These are phyloP conservation scores for Pycnonotus jocosus DNA, from an alignment of 2,113 vertebrate species.

Conservation along the genomic window DNA sequence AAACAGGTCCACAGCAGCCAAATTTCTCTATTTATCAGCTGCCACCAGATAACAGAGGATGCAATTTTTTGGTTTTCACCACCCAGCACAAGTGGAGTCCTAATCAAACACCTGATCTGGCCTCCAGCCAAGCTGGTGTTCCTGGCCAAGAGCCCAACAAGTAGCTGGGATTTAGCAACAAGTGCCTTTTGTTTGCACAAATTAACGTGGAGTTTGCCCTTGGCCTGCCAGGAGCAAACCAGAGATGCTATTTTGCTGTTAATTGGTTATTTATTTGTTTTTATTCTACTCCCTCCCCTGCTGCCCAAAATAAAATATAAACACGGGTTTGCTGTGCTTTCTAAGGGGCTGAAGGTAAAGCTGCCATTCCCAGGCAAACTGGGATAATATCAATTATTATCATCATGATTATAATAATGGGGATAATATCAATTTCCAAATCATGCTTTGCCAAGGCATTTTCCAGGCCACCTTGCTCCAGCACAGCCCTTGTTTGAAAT, in stretches of 20 bases:
- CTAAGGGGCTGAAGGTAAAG: not conserved
- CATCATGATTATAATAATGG: not conserved
- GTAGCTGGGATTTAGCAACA: not conserved
- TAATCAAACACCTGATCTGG: not conserved
- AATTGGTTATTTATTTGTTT: not conserved
- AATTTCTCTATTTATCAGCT: not conserved
- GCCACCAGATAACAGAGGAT: not conserved
- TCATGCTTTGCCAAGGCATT: not conserved
- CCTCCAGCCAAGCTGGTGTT: not conserved
- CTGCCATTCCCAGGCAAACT: not conserved
- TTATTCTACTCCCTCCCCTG: not conserved
- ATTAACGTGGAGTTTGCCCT: rapidly evolving
- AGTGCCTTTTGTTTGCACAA: not conserved
- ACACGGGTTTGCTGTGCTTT: not conserved
- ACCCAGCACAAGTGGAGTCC: not conserved
- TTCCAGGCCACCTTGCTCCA: not conserved
- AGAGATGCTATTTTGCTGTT: not conserved
- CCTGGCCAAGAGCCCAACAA: not conserved
- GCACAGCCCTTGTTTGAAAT: not conserved
- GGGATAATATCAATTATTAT: not conserved
- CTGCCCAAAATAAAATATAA: not conserved
- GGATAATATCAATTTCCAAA: not conserved
- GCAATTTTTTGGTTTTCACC: not conserved
- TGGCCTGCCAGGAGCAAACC: not conserved
- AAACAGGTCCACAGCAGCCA: not conserved